Base-by-base conservation (phyloP, 2,888 invertebrate genomes). In the Spialia ferax region DNA sequence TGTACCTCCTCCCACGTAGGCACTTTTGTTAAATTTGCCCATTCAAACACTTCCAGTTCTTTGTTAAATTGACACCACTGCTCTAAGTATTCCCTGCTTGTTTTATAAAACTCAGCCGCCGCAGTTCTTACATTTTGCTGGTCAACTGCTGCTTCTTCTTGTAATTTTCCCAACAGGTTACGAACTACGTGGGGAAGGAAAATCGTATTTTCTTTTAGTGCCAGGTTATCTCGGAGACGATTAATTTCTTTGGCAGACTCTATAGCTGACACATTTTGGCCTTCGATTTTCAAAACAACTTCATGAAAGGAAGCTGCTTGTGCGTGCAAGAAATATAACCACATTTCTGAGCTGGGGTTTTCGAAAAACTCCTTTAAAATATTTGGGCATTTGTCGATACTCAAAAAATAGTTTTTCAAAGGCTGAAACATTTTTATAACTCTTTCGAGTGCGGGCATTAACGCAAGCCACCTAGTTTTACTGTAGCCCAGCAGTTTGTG, bases 381-480 rank as follows among this genome's bases (percentile, higher is more conserved):
- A 7, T n/a, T 13, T 7, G 42, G 42, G n/a, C 42, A 42, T 42
- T 42, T 42, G 11, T 79, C 75, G 63, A 75, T 76, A 52, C 75
- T 75, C 73, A 79, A 72, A 75, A 80, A 80, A 70, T 80, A 80
- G 70, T 52, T 73, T 75, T 77, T 79, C 69, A 79, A 76, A 20
- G 79, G 75, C 72, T 75, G 73, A 68, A 69, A 80, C 77, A 79
- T 79, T 79, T 80, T 79, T 70, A 79, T 72, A 74, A 76, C 69
- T 22, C 78, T 74, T 10, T 70, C 70, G n/a, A 73, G 22, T 0
- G 69, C 69, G 50, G 71, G 71, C 71, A 72, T 73, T 56, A 74
- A 67, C 15, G 75, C 73, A 71, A 75, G 73, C 74, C 71, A 74
- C 26, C 74, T 70, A 38, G 71, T 75, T 73, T 75, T 72, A 52